Evolutionary conservation across 2,113 vertebrate species (phyloP), one percentile per base, ranked within the genome.

Genomic region (Psilopsiagon aurifrons): DNA sequence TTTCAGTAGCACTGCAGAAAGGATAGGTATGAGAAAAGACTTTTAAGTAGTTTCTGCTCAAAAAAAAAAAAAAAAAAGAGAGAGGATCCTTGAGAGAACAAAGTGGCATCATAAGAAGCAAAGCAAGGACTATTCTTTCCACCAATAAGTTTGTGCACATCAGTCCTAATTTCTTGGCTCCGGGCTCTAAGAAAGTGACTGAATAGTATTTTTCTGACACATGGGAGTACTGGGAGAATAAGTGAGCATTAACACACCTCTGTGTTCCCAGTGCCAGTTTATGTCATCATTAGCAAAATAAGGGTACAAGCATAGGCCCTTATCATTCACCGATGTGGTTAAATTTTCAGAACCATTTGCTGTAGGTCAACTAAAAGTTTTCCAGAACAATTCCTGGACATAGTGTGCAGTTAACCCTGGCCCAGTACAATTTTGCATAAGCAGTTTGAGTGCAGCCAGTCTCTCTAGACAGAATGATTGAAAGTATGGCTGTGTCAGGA

Each of bases 391-490:
- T 64, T 75, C 33, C 73, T 94, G 73, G 55, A 84, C 2, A 1
- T 23, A 59, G 5, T 54, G 31, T 64, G 12, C n/a, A 92, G 11
- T 64, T 78, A 82, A 64, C 64, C 29, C 83, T 92, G 88, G 64
- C 22, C 49, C 43, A 71, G 33, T 18, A 54, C 43, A 78, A 15
- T 39, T 59, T 51, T 71, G 37, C 16, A 68, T 28, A n/a, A 69
- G 51, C 31, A 59, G 43, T 82, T 95, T 95, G 80, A 91, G 92
- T 55, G 69, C 51, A 97, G 29, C 7, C 66, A 55, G 51, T 51
- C 70, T 60, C 41, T 74, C 80, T 92, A 88, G 64, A 75, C 60
- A 68, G 55, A 19, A 13, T 5, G 11, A 43, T 78, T 84, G 24
- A 74, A 39, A 51, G 73, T 13, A 31, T 59, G 43, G 28, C n/a